Percentiles rank a stretch among this genome's conserved stretches.
phyloP scores from a whole-genome alignment of 2,888 invertebrate species.

The Euplexia lucipara region DNA sequence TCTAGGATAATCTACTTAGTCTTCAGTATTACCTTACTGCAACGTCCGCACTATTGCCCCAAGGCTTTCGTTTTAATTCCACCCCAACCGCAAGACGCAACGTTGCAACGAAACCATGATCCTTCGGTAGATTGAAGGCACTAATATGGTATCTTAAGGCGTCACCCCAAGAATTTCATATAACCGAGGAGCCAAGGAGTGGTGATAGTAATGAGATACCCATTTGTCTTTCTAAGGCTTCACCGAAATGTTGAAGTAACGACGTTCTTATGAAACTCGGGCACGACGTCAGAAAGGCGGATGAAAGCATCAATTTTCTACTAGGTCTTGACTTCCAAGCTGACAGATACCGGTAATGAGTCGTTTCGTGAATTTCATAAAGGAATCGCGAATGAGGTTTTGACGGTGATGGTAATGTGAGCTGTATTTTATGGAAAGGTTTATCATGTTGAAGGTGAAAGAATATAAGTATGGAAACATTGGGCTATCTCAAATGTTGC shows the following conservation, averaged over 20 bases:
- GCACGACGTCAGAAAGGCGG: slow-evolving; percentile 7
- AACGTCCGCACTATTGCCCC: slow-evolving; percentile 27
- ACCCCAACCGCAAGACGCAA: slow-evolving; percentile 58
- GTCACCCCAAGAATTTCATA: slow-evolving; percentile 75
- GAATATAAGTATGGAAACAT: background rate
- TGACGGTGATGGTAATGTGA: slow-evolving; percentile 18
- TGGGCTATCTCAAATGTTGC: too few species aligned
- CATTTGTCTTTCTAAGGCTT: slow-evolving; percentile 84
- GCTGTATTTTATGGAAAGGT: slow-evolving; percentile 19
- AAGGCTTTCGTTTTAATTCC: slow-evolving; percentile 59
- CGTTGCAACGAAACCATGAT: slow-evolving; percentile 57
- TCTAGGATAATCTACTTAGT: slow-evolving; percentile 3
- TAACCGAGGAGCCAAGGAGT: slow-evolving; percentile 65
- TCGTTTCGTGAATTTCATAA: slow-evolving; percentile 37
- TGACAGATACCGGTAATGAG: slow-evolving; percentile 45
- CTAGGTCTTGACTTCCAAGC: slow-evolving; percentile 40
- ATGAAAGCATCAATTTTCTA: slow-evolving; percentile 56
- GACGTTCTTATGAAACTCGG: slow-evolving; percentile 40
- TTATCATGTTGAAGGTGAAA: slow-evolving; percentile 17
- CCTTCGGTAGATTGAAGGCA: slow-evolving; percentile 71
- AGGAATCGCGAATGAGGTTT: slow-evolving; percentile 23
- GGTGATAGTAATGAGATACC: slow-evolving; percentile 79
- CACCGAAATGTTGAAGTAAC: slow-evolving; percentile 72
- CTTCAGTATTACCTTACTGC: slow-evolving; percentile 19
- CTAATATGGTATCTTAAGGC: slow-evolving; percentile 75